A percentile compares a stretch with the other conserved stretches of the same genome.
Evolutionary conservation across 2,113 vertebrate genomes (phyloP).

Genomic region (Acrocephalus arundinaceus): DNA sequence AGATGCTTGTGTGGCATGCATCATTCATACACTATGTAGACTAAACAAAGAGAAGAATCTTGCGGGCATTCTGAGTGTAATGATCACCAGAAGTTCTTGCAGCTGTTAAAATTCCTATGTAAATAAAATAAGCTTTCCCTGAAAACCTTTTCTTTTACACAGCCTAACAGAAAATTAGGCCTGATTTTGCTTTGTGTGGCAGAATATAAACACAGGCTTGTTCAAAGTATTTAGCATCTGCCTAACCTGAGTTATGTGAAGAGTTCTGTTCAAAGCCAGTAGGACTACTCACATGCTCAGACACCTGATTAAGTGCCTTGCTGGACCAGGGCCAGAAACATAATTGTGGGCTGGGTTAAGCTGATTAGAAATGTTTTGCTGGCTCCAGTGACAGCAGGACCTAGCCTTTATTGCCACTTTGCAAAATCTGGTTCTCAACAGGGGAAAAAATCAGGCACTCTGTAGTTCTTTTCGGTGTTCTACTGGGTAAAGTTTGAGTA

Average conservation of each 20-base stretch:
- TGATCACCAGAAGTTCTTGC: not conserved
- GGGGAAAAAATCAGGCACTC: not conserved
- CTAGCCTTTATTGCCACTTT: constrained; percentile 2
- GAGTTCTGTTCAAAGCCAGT: not conserved
- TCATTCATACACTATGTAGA: not conserved
- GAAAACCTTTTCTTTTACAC: not conserved
- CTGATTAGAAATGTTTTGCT: constrained; percentile 29
- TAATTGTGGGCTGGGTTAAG: not conserved
- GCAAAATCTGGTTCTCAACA: not conserved
- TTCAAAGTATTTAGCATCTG: not conserved
- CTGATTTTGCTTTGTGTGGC: not conserved
- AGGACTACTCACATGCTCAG: not conserved
- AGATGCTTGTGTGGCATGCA: too few relatives aligned
- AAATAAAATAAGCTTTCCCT: not conserved
- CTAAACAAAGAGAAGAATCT: not conserved
- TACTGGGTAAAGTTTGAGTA: not conserved
- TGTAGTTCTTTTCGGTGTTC: not conserved
- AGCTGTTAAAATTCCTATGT: not conserved
- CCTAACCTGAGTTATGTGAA: not conserved
- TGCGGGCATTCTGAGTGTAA: not conserved
- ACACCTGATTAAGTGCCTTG: constrained; percentile 39
- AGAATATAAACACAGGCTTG: not conserved
- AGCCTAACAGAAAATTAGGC: not conserved
- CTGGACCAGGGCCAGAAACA: constrained; percentile 28
- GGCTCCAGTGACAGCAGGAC: not conserved